Evolutionary conservation across 2,113 vertebrate species (phyloP), one percentile per base, ranked within the genome.

Genomic region (Anolis sagrei): DNA sequence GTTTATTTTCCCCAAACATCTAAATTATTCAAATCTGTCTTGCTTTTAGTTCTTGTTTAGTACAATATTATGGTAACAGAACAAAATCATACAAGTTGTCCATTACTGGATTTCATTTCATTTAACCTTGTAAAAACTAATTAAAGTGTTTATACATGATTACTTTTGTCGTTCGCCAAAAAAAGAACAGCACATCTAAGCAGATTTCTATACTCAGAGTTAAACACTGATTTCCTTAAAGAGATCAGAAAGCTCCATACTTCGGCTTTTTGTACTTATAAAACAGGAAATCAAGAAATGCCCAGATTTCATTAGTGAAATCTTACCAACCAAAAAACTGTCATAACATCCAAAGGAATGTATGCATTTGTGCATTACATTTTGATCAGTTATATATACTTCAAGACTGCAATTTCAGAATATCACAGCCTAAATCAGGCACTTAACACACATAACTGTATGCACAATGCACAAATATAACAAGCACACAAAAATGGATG

Each of bases 261-360:
- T 66, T 3, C 68, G 3, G 5, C 32, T 0, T 0, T 81, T 87
- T 82, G 76, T 29, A 39, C 78, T 83, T 34, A 62, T 70, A 0
- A 58, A 61, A 9, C 73, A 61, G 58, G 82, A 61, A 85, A 89
- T 49, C 13, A 54, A 54, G 9, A 68, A 6, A n/a, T 29, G 25
- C 7, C 23, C 27, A 29, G 25, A 68, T 27, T 27, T 68, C 27
- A 69, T 21, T 87, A 87, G 39, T 19, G 39, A 77, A 64, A 25
- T 3, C 68, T 87, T 88, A 81, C 48, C 90, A 92, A 88, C 85
- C 85, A 92, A 93, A 91, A 89, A 91, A 85, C 88, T 82, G 77
- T 88, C 90, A 82, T 91, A 88, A 86, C 88, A 92, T 89, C 89
- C 93, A 93, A 89, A 93, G 92, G 93, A 91, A 91, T 91, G 79